Evolutionary conservation across 2,888 invertebrate species (phyloP).

Genomic region (Nudaria mundana): DNA sequence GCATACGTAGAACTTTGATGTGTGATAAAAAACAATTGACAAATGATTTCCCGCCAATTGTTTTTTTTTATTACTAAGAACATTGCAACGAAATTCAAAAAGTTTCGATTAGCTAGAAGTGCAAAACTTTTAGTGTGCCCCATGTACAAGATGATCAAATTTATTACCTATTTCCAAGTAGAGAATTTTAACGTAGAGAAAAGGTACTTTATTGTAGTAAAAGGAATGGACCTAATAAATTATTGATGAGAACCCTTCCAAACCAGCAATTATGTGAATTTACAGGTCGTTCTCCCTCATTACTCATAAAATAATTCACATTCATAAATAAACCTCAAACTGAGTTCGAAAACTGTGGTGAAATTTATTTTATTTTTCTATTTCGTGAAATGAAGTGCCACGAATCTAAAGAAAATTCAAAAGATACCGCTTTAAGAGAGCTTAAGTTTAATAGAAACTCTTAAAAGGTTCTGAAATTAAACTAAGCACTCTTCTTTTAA

Average conservation of each 20-base stretch:
- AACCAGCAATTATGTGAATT: not conserved
- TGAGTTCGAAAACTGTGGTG: slow-evolving; percentile 2
- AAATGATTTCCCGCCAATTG: too few relatives aligned
- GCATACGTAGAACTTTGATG: too few relatives aligned
- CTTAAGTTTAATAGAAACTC: slow-evolving; percentile 20
- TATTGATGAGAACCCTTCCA: not conserved
- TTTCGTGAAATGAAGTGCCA: slow-evolving; percentile 16
- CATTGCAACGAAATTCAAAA: too few relatives aligned
- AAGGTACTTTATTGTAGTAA: too few relatives aligned
- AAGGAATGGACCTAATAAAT: not conserved
- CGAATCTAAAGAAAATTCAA: slow-evolving; percentile 8
- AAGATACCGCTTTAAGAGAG: slow-evolving; percentile 14
- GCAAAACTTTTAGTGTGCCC: too few relatives aligned
- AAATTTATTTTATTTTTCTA: slow-evolving; percentile 13
- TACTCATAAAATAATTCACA: slow-evolving; percentile 1
- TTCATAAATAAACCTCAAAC: slow-evolving; percentile 2
- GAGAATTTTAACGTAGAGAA: too few relatives aligned
- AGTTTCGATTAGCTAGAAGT: too few relatives aligned
- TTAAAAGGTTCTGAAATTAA: slow-evolving; percentile 18
- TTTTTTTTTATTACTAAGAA: too few relatives aligned
- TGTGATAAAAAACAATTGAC: too few relatives aligned
- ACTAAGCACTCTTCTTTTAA: not conserved
- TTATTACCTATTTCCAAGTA: too few relatives aligned
- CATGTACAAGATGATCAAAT: too few relatives aligned
- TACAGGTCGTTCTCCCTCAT: not conserved